Base-by-base conservation (phyloP, 2,888 invertebrate species). In the Druceiella hillmani region DNA sequence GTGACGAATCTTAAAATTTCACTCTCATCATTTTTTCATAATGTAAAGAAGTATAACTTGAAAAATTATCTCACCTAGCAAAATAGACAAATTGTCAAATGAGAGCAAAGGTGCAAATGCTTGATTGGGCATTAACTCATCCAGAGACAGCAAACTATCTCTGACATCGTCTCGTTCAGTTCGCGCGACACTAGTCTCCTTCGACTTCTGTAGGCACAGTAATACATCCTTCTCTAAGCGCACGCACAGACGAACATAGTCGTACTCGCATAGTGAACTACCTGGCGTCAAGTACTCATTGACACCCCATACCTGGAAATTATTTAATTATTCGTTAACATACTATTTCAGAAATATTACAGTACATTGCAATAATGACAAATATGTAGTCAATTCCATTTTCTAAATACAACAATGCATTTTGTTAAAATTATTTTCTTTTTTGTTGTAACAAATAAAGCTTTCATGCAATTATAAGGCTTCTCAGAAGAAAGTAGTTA, bases 171-270 rank as follows among this genome's bases (percentile, higher is more conserved):
- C 93, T 54, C 82, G 75, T 33, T 79, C 86, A 0, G 87, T 87
- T 56, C 94, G 73, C 1, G 87, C 83, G 46, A 80, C 76, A 44
- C 84, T 78, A 37, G 79, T 76, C 46, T 80, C 76, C 17, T 73
- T 71, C 49, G 85, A 84, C 25, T 79, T 75, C 43, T 78, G 76
- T 2, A 83, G 58, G 33, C 76, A 80, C 43, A 88, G 59, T 22
- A 78, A 70, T 2, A 93, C 87, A 62, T 94, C 94, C 56, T 85
- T 82, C 58, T 95, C 94, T 54, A 94, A 64, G 55, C 95, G 93
- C 40, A 94, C 84, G 59, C 95, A 94, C 53, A 86, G 84, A 53
- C 95, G 91, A 37, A 95, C 85, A 58, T 94, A 94, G 59, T 92
- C 91, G 60, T 94, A 89, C 58, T 93, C 91, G 43, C 86, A 83